Percentiles rank a stretch among this genome's conserved stretches.
Evolutionary conservation across 2,888 invertebrate genomes (phyloP).

Genomic region (Notodromas monacha): DNA sequence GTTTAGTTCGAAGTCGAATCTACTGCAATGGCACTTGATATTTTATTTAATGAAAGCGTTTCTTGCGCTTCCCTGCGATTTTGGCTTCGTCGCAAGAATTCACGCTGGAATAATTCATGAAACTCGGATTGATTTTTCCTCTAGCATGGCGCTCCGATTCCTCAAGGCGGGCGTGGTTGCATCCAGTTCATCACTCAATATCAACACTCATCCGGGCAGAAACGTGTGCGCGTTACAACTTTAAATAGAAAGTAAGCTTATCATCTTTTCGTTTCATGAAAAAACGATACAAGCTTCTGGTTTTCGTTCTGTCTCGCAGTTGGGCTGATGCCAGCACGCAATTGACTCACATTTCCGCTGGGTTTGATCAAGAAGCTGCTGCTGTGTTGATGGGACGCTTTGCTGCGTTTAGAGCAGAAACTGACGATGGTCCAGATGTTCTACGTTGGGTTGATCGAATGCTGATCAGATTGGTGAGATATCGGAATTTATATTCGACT

Average conservation of each 20-base stretch:
- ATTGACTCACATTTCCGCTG: slow-evolving; percentile 61
- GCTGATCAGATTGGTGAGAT: slow-evolving; percentile 68
- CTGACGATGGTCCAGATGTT: slow-evolving; percentile 72
- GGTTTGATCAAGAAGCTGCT: slow-evolving; percentile 91
- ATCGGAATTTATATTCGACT: slow-evolving; percentile 9
- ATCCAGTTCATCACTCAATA: slow-evolving; percentile 95
- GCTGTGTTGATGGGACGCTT: slow-evolving; percentile 88
- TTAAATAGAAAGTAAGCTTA: slow-evolving; percentile 51
- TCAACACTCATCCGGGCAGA: slow-evolving; percentile 82
- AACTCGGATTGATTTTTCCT: too few relatives aligned
- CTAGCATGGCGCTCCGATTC: slow-evolving; percentile 76
- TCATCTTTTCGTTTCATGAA: background rate
- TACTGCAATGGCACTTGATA: too few relatives aligned
- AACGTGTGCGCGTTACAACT: slow-evolving; percentile 78
- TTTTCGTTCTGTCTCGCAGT: slow-evolving; percentile 18
- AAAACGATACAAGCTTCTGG: background rate
- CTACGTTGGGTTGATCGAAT: slow-evolving; percentile 93
- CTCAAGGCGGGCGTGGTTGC: slow-evolving; percentile 79
- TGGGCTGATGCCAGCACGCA: slow-evolving; percentile 78
- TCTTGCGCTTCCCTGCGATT: too few relatives aligned
- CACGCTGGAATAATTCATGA: too few relatives aligned
- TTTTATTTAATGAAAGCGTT: too few relatives aligned
- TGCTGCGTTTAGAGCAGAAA: slow-evolving; percentile 79
- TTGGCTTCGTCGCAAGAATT: too few relatives aligned
- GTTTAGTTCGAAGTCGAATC: too few relatives aligned